A percentile compares a stretch with the other conserved stretches of the same genome.
phyloP scores from a whole-genome alignment of 2,888 invertebrate species.

The Ephialtes manifestator region DNA sequence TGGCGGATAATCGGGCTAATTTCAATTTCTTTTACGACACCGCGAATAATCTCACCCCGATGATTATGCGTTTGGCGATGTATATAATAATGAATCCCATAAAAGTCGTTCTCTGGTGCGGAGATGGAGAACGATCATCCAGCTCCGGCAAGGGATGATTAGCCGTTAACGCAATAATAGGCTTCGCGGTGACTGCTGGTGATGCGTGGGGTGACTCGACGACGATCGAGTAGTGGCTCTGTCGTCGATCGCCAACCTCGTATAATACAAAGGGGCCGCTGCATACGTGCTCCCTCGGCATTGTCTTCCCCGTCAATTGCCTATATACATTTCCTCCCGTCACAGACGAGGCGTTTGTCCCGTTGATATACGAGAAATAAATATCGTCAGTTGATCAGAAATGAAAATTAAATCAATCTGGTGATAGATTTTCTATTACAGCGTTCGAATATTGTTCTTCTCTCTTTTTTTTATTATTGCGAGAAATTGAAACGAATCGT shows the following conservation, averaged over 20 bases:
- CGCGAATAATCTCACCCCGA: constrained; percentile 45
- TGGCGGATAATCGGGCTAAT: constrained; percentile 19
- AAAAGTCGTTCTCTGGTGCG: constrained; percentile 48
- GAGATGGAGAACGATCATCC: constrained; percentile 63
- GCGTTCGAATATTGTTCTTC: not conserved
- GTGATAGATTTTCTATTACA: constrained; percentile 1
- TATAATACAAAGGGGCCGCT: constrained; percentile 65
- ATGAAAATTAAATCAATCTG: constrained; percentile 39
- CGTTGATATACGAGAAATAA: constrained; percentile 24
- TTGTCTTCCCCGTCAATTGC: constrained; percentile 63
- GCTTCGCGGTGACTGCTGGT: constrained; percentile 64
- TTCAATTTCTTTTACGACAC: constrained; percentile 13
- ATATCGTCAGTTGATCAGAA: constrained; percentile 4
- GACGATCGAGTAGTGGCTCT: constrained; percentile 70
- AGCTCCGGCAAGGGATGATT: constrained; percentile 75
- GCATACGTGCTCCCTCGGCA: constrained; percentile 60
- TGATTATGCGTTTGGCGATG: constrained; percentile 20
- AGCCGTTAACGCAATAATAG: constrained; percentile 80
- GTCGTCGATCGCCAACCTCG: constrained; percentile 69
- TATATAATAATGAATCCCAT: constrained; percentile 58
- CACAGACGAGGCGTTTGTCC: constrained; percentile 27
- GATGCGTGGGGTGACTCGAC: constrained; percentile 65
- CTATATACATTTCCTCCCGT: constrained; percentile 54
- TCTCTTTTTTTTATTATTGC: not conserved
- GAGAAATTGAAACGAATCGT: constrained; percentile 22